A percentile compares a stretch with the other conserved stretches of the same genome.
These are phyloP conservation scores for Eidolon helvum DNA, from an alignment of 2,113 vertebrate genomes.

Conservation along the genomic window DNA sequence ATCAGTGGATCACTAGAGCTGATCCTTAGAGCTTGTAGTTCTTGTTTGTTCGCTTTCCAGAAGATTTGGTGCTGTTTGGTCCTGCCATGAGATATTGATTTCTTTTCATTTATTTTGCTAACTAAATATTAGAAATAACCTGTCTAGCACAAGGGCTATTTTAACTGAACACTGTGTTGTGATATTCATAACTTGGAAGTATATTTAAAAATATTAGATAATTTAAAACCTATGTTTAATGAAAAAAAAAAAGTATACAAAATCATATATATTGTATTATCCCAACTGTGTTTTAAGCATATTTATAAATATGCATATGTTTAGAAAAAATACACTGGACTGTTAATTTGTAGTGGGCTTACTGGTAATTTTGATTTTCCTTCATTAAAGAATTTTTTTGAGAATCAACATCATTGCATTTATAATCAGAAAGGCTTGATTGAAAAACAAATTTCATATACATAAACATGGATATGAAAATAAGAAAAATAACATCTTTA, in stretches of 20 bases:
- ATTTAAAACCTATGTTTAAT: neutral
- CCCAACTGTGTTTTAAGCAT: neutral
- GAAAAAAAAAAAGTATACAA: neutral
- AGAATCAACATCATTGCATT: neutral
- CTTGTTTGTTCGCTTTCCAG: neutral
- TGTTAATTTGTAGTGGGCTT: neutral
- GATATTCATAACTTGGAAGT: neutral
- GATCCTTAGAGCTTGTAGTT: neutral
- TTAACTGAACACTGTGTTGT: neutral
- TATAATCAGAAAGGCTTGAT: neutral
- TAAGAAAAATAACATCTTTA: neutral
- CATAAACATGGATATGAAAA: neutral
- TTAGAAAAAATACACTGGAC: neutral
- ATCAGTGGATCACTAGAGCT: neutral
- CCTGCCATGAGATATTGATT: neutral
- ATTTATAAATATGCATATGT: neutral
- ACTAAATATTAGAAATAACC: neutral
- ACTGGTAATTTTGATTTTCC: neutral
- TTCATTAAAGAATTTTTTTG: neutral
- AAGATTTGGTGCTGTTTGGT: neutral
- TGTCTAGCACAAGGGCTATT: neutral
- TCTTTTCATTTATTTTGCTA: constrained; percentile 15
- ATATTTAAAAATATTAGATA: constrained; percentile 16
- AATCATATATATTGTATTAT: neutral
- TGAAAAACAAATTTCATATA: neutral